Evolutionary conservation across 2,113 vertebrate genomes (phyloP).

Genomic region (Empidonax traillii): DNA sequence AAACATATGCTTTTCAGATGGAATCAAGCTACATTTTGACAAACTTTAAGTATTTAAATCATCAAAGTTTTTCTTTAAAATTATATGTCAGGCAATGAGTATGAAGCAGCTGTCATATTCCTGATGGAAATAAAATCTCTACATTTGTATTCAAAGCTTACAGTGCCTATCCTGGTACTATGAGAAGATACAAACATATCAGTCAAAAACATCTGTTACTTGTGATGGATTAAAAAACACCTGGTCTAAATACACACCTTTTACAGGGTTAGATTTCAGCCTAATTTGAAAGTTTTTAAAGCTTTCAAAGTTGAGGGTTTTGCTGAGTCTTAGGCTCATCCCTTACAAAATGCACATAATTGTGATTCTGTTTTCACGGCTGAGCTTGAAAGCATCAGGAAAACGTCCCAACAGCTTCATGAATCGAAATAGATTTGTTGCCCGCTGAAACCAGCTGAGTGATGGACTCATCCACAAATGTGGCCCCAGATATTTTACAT

Average conservation of each 20-base stretch:
- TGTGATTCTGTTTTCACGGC: background rate
- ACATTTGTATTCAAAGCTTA: slow-evolving; percentile 32
- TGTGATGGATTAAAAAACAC: background rate
- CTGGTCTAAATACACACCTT: background rate
- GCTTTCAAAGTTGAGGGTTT: background rate
- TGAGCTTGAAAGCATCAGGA: background rate
- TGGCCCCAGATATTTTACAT: background rate
- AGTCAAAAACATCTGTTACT: slow-evolving; percentile 10
- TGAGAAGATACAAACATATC: background rate
- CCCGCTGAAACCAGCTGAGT: background rate
- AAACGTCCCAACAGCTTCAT: background rate
- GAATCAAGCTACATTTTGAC: background rate
- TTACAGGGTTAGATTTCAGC: background rate
- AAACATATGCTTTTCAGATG: background rate
- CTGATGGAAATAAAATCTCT: background rate
- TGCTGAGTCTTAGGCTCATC: background rate
- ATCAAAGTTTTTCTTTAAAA: background rate
- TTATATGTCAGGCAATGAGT: background rate
- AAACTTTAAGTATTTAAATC: background rate
- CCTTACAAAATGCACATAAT: background rate
- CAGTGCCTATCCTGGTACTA: background rate
- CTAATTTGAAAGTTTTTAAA: background rate
- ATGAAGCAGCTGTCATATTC: background rate
- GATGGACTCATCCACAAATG: background rate
- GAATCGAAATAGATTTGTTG: background rate